Percentiles rank a stretch among this genome's conserved stretches.
These are phyloP conservation scores for Thaleichthys pacificus DNA, from an alignment of 2,797 vertebrate species.

Conservation along the genomic window DNA sequence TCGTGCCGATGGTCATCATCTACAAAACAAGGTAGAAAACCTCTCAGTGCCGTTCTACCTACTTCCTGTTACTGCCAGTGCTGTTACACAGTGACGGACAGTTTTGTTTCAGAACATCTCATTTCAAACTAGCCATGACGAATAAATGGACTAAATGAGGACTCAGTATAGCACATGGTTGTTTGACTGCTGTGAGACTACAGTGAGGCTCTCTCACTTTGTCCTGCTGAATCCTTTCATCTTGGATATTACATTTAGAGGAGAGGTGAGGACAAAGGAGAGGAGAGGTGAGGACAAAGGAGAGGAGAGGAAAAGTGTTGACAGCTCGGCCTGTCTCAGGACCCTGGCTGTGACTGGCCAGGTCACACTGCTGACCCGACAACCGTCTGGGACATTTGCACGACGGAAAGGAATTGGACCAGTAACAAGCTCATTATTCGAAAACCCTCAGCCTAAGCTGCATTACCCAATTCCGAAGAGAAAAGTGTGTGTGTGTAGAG, in stretches of 20 bases:
- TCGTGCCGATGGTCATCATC: slow-evolving; percentile 26
- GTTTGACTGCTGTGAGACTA: not conserved
- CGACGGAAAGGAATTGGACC: slow-evolving; percentile 46
- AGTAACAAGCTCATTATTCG: slow-evolving; percentile 51
- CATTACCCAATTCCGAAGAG: slow-evolving; percentile 41
- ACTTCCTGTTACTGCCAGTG: no score
- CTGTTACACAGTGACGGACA: not conserved
- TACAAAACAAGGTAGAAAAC: not conserved
- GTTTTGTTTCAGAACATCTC: not conserved
- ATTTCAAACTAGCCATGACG: not conserved
- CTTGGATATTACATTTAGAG: not conserved
- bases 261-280: no score
- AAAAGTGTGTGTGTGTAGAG: slow-evolving; percentile 7
- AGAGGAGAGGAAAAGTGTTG: no score
- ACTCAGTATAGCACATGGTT: not conserved
- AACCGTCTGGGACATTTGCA: slow-evolving; percentile 48
- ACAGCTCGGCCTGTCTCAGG: no score
- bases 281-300: no score
- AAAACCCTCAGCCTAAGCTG: slow-evolving; percentile 43
- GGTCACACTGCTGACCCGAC: not conserved
- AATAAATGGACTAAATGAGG: not conserved
- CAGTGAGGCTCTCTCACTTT: not conserved
- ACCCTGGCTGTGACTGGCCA: not conserved
- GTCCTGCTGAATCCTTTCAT: not conserved
- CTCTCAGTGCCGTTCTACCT: no score